A percentile compares a stretch with the other conserved stretches of the same genome.
Conservation (phyloP, 2,797 vertebrate species). For the Hypotaenidia philippensis region DNA sequence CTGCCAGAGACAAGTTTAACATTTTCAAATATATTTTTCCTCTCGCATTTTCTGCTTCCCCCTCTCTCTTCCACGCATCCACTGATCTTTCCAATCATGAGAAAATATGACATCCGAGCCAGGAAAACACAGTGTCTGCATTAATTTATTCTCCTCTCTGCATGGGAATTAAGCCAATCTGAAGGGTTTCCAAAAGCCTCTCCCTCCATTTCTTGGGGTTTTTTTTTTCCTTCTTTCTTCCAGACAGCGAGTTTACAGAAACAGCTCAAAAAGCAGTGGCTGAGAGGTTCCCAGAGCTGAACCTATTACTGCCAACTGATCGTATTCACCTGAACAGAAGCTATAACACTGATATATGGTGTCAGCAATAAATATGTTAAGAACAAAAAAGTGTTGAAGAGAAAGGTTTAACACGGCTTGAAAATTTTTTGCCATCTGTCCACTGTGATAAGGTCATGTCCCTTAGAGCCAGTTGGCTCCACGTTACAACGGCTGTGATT, state of each 20-base stretch:
- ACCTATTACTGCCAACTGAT: constrained; percentile 6
- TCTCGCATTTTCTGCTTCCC: not conserved
- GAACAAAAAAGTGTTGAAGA: constrained; percentile 42
- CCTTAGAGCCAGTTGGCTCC: constrained; percentile 10
- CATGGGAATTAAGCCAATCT: not conserved
- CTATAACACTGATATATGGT: constrained; percentile 52
- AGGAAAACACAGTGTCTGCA: not conserved
- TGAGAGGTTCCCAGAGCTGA: not conserved
- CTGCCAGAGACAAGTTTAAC: not conserved
- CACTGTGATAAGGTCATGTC: constrained; percentile 54
- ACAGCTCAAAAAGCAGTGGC: not conserved
- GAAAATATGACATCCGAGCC: not conserved
- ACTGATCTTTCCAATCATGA: not conserved
- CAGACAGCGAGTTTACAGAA: not conserved
- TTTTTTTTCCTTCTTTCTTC: not conserved
- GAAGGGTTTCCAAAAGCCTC: not conserved
- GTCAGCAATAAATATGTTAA: constrained; percentile 63
- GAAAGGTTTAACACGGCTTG: constrained; percentile 1
- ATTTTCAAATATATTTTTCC: not conserved
- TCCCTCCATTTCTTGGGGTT: not conserved
- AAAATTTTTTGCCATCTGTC: constrained; percentile 52
- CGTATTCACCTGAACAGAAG: constrained; percentile 27
- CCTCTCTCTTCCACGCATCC: not conserved
- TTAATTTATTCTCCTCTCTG: constrained; percentile 41
- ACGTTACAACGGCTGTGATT: not conserved